Conservation (phyloP, 2,113 vertebrate genomes). For the Crypturellus undulatus region DNA sequence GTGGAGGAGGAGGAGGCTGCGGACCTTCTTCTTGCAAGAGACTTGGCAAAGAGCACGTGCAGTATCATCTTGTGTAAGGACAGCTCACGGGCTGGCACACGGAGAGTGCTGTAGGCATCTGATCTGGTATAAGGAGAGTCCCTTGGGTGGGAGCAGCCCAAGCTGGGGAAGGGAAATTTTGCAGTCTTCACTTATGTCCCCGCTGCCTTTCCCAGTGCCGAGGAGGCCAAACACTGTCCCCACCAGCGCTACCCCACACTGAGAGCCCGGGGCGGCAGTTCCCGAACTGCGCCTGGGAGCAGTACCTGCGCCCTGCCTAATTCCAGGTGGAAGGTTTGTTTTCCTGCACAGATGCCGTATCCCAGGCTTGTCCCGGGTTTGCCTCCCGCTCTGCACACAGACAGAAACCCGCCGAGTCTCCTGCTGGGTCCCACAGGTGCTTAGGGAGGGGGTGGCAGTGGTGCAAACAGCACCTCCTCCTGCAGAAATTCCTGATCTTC, state of each 20-base stretch:
- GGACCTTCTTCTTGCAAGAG: background rate
- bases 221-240: background rate
- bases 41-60: background rate
- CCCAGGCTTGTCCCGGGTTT: background rate
- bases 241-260: background rate
- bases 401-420: background rate
- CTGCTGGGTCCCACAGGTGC: background rate
- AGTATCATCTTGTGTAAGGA: background rate
- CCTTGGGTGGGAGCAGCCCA: background rate
- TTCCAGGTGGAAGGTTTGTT: background rate
- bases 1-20: background rate
- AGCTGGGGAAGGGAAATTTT: background rate
- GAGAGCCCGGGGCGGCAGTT: background rate
- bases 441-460: background rate
- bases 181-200: background rate
- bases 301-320: background rate
- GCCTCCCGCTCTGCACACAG: accelerated
- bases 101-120: too few species aligned
- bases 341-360: background rate
- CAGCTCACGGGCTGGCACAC: too few species aligned
- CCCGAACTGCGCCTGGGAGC: background rate
- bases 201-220: background rate
- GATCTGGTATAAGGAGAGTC: background rate
- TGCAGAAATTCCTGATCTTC: background rate
- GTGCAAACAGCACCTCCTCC: background rate